Base-by-base conservation (phyloP, 2,797 vertebrate genomes). In the Enteromius paludinosus region DNA sequence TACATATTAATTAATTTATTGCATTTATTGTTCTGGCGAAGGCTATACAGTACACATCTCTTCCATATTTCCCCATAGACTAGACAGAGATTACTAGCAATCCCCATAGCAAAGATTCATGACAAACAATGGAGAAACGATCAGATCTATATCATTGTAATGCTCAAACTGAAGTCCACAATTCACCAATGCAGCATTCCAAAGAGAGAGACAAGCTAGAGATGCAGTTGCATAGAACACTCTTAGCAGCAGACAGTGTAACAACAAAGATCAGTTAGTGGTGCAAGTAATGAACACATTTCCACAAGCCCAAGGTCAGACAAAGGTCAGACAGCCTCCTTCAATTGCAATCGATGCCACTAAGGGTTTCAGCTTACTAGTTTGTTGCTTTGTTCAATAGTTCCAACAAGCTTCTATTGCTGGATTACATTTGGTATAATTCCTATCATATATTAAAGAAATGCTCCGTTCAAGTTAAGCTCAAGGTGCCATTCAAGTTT, bases 1-100 rank as follows among this genome's bases (percentile, higher is more conserved):
- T n/a, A 59, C 43, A 59, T 30, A 30, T 69, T 1, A 59, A 45
- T 33, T 70, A n/a, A 69, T 64, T 38, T 84, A 69, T 30, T 30
- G 75, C 59, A 75, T 25, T 79, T 78, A 64, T 74, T 84, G 25
- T 11, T 54, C 52, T 83, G 62, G 30, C 17, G 76, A 72, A 62
- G 69, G 72, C 47, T 76, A 20, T 56, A 56, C 17, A 10, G 9
- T 62, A 65, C 56, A 79, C 18, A 6, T 33, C 71, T 77, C n/a
- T 54, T 49, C 61, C 38, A 52, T 69, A 64, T 85, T 72, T 83
- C 45, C 64, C 38, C 30, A 62, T 23, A 35, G 49, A 71, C 64
- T 65, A 49, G 15, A 69, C 18, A 11, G 17, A 81, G 62, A 80
- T 84, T 64, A 72, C 30, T 49, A 43, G 83, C 14, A 62, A 59